A percentile compares a stretch with the other conserved stretches of the same genome.
phyloP scores from a whole-genome alignment of 1,140 invertebrate species.

The Neodiprion pinetum region DNA sequence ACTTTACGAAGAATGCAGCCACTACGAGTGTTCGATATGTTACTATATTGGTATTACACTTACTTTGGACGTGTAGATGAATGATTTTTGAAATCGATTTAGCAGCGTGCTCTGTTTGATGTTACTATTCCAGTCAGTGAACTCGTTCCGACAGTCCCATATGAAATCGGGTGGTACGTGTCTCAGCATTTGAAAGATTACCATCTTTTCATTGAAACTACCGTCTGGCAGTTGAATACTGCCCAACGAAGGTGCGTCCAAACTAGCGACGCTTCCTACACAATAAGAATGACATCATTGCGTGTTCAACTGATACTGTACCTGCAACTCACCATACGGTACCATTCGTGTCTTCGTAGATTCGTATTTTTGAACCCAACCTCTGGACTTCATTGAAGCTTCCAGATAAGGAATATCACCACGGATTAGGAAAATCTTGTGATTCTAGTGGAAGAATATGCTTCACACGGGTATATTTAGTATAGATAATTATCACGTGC shows the following conservation, averaged over 20 bases:
- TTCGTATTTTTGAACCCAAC: background rate
- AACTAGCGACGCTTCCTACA: background rate
- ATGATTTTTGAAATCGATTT: slow-evolving; percentile 1
- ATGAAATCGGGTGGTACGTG: background rate
- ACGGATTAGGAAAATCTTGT: slow-evolving; percentile 20
- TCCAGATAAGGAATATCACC: slow-evolving; percentile 20
- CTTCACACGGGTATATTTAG: slow-evolving; percentile 25
- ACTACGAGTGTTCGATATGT: background rate
- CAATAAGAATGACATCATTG: background rate
- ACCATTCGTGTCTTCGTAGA: slow-evolving; percentile 6
- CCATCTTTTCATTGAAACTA: background rate
- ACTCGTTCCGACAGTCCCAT: slow-evolving; percentile 2
- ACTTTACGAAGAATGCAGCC: too few species aligned
- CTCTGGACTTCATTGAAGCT: slow-evolving; percentile 6
- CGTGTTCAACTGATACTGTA: background rate
- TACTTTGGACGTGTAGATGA: background rate
- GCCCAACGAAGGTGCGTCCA: background rate
- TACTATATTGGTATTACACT: background rate
- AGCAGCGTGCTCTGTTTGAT: background rate
- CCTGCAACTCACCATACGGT: slow-evolving; percentile 5
- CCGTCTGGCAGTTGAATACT: background rate
- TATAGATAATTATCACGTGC: background rate
- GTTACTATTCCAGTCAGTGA: background rate
- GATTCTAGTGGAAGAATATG: slow-evolving; percentile 7
- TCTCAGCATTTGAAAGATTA: slow-evolving; percentile 2